These are phyloP conservation scores for Mus spicilegus DNA, from an alignment of 2,113 vertebrate genomes.

Conservation along the genomic window DNA sequence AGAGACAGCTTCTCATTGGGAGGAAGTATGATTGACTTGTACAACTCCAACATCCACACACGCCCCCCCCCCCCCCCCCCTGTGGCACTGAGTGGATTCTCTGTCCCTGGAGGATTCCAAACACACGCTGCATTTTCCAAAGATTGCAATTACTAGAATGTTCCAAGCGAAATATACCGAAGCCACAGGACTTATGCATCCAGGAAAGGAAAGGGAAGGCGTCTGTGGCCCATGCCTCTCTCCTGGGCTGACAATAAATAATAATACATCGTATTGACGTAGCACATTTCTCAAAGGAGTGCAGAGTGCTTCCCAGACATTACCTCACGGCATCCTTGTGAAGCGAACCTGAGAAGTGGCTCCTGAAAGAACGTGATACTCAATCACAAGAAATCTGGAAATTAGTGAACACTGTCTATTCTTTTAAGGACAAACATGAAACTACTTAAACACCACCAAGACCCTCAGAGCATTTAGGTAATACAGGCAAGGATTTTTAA, in stretches of 20 bases:
- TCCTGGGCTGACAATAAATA: conserved; percentile 68
- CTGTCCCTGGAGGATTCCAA: background rate
- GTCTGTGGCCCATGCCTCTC: background rate
- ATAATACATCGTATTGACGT: conserved; percentile 64
- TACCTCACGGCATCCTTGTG: conserved; percentile 74
- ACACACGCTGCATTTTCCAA: background rate
- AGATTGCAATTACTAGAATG: conserved; percentile 3
- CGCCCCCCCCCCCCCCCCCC: background rate
- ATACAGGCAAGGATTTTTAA: conserved; percentile 9
- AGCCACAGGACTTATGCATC: background rate
- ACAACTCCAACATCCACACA: no score
- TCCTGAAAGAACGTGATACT: conserved; percentile 53
- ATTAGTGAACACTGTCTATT: conserved; percentile 47
- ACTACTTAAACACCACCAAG: conserved; percentile 60
- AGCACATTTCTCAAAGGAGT: conserved; percentile 73
- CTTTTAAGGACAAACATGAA: conserved; percentile 64
- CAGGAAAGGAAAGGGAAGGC: conserved; percentile 54
- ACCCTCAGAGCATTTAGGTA: conserved; percentile 46
- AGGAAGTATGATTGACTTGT: background rate
- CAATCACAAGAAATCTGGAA: conserved; percentile 68
- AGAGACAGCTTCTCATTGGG: background rate
- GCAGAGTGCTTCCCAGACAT: conserved; percentile 80
- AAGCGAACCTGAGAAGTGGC: conserved; percentile 66
- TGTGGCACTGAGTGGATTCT: background rate
- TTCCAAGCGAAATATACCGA: background rate